Evolutionary conservation across 2,113 vertebrate species (phyloP).

Genomic region (Antechinus stuartii): DNA sequence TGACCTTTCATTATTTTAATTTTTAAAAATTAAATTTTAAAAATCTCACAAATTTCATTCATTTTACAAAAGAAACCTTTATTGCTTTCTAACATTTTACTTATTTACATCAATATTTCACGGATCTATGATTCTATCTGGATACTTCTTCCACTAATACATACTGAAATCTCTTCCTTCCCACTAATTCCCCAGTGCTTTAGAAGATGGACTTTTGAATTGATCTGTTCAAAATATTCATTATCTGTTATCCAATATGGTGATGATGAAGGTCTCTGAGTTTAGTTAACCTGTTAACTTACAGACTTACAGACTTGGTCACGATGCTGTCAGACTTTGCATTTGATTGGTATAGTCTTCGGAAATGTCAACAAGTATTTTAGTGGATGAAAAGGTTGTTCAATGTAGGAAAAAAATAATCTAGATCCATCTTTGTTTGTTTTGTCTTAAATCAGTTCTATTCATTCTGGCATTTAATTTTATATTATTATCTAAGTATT

Average conservation of each 20-base stretch:
- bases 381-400: background rate
- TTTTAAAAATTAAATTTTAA: background rate
- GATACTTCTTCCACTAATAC: background rate
- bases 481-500: conserved; percentile 31
- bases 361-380: background rate
- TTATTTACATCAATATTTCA: background rate
- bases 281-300: background rate
- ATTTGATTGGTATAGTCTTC: background rate
- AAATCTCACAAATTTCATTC: background rate
- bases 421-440: background rate
- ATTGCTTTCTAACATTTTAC: background rate
- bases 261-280: background rate
- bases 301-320: background rate
- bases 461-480: conserved; percentile 31
- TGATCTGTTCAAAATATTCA: background rate
- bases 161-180: background rate
- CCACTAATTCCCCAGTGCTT: background rate
- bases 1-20: background rate
- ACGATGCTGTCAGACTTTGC: background rate
- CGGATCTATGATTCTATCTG: background rate
- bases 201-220: background rate
- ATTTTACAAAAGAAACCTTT: background rate
- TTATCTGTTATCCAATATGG: background rate
- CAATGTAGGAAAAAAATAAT: background rate
- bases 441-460: background rate